Conservation (phyloP, 1,140 invertebrate species). For the Drosophila funebris region DNA sequence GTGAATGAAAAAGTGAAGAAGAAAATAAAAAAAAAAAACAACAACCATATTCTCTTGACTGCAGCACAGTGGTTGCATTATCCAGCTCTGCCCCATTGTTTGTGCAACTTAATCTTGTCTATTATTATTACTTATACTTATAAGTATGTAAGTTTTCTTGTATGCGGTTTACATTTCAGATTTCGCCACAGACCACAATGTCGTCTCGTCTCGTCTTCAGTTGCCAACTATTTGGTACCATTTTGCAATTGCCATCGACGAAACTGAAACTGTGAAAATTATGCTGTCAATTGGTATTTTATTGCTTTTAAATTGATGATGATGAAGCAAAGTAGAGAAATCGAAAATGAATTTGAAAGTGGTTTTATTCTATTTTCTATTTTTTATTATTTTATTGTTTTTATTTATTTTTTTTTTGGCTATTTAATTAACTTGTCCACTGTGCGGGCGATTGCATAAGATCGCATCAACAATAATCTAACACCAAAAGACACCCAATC, state of each 20-base stretch:
- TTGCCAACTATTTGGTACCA: slow-evolving; percentile 20
- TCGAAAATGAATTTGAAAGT: slow-evolving; percentile 28
- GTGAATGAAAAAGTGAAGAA: slow-evolving; percentile 14
- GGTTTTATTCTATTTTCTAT: neutral
- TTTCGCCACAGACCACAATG: slow-evolving; percentile 32
- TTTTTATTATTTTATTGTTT: neutral
- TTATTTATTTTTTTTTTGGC: neutral
- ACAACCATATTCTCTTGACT: slow-evolving; percentile 3
- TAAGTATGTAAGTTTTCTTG: slow-evolving; percentile 18
- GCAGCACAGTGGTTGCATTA: slow-evolving; percentile 60
- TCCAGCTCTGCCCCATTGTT: slow-evolving; percentile 22
- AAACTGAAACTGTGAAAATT: slow-evolving; percentile 47
- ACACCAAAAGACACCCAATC: slow-evolving; percentile 15
- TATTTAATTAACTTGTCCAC: slow-evolving; percentile 37
- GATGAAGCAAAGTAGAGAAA: slow-evolving; percentile 7
- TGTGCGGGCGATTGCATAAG: slow-evolving; percentile 76
- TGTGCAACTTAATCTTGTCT: slow-evolving; percentile 58
- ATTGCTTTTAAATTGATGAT: slow-evolving; percentile 73
- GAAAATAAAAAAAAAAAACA: slow-evolving; percentile 23
- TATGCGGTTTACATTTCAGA: slow-evolving; percentile 51
- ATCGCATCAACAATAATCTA: slow-evolving; percentile 57
- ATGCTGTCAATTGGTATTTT: slow-evolving; percentile 75
- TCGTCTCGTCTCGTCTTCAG: slow-evolving; percentile 9
- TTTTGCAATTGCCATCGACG: slow-evolving; percentile 60
- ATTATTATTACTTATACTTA: slow-evolving; percentile 38